These are phyloP conservation scores for Spisula subtruncata DNA, from an alignment of 2,888 invertebrate genomes.

Conservation along the genomic window DNA sequence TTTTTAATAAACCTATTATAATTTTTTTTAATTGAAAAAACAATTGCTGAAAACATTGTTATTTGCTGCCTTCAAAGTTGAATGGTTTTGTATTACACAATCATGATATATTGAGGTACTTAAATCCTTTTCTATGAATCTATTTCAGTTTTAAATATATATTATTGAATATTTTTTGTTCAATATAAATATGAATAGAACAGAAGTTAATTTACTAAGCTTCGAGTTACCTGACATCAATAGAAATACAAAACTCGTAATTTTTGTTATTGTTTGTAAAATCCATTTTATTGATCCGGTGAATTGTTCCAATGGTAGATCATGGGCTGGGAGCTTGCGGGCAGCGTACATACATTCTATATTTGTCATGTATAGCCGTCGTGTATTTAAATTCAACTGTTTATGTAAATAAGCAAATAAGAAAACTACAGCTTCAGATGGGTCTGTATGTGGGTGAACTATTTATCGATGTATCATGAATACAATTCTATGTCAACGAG, in stretches of 20 bases:
- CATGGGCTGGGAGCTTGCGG: neutral
- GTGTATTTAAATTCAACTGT: constrained; percentile 8
- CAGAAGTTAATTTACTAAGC: neutral
- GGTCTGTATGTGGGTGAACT: neutral
- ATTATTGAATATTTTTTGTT: constrained; percentile 4
- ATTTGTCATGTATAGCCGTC: neutral
- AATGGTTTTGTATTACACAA: too few species aligned
- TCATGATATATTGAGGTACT: too few species aligned
- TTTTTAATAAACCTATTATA: too few species aligned
- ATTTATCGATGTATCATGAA: neutral
- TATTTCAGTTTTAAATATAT: neutral
- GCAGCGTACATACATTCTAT: neutral
- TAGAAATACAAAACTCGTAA: constrained; percentile 9
- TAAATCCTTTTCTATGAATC: too few species aligned
- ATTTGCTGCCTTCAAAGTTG: too few species aligned
- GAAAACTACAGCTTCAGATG: neutral
- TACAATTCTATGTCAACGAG: neutral
- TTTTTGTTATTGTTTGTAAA: constrained; percentile 11
- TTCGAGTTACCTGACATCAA: neutral
- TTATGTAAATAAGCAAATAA: constrained; percentile 13
- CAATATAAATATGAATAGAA: neutral
- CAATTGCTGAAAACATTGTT: too few species aligned
- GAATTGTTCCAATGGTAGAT: neutral
- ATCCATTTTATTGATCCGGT: neutral
- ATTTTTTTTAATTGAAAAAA: too few species aligned